Percentiles rank a stretch among this genome's conserved stretches.
Conservation (phyloP, 2,888 invertebrate genomes). For the Copidosoma aretas region DNA sequence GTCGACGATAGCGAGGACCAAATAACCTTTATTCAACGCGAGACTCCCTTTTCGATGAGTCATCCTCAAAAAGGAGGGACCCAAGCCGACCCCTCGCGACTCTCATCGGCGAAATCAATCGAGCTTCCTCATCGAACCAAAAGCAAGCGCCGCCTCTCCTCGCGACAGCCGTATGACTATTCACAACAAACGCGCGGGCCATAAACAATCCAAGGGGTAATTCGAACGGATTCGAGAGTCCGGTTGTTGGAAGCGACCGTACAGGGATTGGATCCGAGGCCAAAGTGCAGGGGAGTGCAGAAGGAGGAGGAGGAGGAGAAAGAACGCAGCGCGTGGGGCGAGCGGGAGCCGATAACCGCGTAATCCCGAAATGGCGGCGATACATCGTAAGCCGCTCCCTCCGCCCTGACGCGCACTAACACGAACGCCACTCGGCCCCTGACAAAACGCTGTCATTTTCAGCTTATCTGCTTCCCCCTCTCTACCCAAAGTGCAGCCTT, state of each 20-base stretch:
- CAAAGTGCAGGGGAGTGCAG: too few species aligned
- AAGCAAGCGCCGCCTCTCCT: slow-evolving; percentile 6
- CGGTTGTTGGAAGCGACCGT: slow-evolving; percentile 14
- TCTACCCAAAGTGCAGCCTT: slow-evolving; percentile 9
- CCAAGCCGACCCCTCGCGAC: too few species aligned
- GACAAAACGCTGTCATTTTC: slow-evolving; percentile 52
- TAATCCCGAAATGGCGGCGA: slow-evolving; percentile 40
- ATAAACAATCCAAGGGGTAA: slow-evolving; percentile 23
- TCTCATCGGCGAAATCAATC: too few species aligned
- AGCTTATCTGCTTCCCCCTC: slow-evolving; percentile 46
- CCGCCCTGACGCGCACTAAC: background rate
- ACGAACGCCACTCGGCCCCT: slow-evolving; percentile 11
- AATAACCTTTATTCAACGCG: too few species aligned
- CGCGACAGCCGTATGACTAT: slow-evolving; percentile 18
- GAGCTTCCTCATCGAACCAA: background rate
- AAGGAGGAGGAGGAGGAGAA: background rate
- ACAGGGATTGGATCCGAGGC: background rate
- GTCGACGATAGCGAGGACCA: too few species aligned
- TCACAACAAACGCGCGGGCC: slow-evolving; percentile 11
- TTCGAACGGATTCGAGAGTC: slow-evolving; percentile 13
- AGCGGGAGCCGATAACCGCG: slow-evolving; percentile 38
- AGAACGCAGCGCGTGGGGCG: background rate
- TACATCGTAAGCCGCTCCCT: slow-evolving; percentile 32
- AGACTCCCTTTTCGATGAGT: too few species aligned
- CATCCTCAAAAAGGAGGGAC: too few species aligned